A percentile compares a stretch with the other conserved stretches of the same genome.
phyloP scores from a whole-genome alignment of 2,113 vertebrate genomes.

The Onychostruthus taczanowskii region DNA sequence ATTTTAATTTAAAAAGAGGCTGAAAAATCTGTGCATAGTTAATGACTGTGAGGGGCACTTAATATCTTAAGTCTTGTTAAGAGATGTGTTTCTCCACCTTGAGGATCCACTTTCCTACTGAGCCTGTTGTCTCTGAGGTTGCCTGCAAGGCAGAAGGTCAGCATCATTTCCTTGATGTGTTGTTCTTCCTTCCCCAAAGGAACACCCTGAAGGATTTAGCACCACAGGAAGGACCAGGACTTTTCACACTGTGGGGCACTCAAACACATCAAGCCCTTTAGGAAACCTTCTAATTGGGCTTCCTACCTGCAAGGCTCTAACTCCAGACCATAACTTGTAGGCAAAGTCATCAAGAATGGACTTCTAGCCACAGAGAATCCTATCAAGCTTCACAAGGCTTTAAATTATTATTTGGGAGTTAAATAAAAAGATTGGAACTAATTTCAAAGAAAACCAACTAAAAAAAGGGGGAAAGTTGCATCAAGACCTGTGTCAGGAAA shows the following conservation, averaged over 20 bases:
- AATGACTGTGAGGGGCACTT: background rate
- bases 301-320: background rate
- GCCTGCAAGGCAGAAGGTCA: slow-evolving; percentile 7
- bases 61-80: background rate
- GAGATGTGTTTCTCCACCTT: background rate
- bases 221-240: background rate
- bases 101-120: background rate
- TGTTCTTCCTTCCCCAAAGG: background rate
- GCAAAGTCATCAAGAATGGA: background rate
- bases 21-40: background rate
- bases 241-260: background rate
- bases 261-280: background rate
- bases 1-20: slow-evolving; percentile 44
- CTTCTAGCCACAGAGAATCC: background rate
- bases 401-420: background rate
- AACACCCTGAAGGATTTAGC: background rate
- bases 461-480: background rate
- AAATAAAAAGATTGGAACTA: background rate
- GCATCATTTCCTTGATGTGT: background rate
- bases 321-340: background rate
- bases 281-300: slow-evolving; percentile 1
- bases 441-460: background rate
- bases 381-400: background rate
- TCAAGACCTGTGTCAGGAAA: background rate
- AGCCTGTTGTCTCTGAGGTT: background rate